A percentile compares a stretch with the other conserved stretches of the same genome.
Conservation (phyloP, 1,140 invertebrate species). For the Tachypleus tridentatus region DNA sequence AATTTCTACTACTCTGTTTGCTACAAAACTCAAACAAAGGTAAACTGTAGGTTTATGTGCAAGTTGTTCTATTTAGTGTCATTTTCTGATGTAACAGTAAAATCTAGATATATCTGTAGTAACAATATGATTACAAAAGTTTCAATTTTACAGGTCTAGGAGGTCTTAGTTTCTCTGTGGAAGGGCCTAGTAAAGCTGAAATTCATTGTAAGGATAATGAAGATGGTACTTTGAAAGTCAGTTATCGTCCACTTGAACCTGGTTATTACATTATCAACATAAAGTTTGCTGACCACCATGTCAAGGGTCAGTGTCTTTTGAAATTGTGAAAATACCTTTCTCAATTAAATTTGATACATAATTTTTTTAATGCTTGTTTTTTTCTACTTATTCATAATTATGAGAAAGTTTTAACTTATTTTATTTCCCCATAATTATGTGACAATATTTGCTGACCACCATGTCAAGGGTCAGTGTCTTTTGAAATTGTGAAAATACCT, state of each 20-base stretch:
- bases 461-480: slow-evolving; percentile 53
- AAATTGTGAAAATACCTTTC: background rate
- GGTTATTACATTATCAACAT: slow-evolving; percentile 94
- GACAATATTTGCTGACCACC: slow-evolving; percentile 75
- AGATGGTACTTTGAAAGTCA: slow-evolving; percentile 85
- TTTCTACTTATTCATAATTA: background rate
- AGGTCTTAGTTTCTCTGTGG: slow-evolving; percentile 79
- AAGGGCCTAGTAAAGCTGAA: slow-evolving; percentile 91
- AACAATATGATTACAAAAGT: too few species aligned
- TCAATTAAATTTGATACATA: background rate
- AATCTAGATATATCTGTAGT: too few species aligned
- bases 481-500: background rate
- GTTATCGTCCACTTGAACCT: slow-evolving; percentile 92
- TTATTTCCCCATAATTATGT: background rate
- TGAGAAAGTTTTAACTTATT: background rate
- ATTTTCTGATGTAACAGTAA: too few species aligned
- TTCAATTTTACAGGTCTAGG: slow-evolving; percentile 50
- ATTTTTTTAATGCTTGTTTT: background rate
- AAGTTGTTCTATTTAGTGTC: too few species aligned
- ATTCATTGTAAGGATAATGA: slow-evolving; percentile 94
- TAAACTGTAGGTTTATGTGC: too few species aligned
- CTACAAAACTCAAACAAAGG: too few species aligned
- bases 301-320: slow-evolving; percentile 42
- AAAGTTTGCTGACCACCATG: slow-evolving; percentile 95
- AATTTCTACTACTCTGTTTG: too few species aligned